Evolutionary conservation across 2,113 vertebrate species (phyloP).

Genomic region (Hepsetus odoe): DNA sequence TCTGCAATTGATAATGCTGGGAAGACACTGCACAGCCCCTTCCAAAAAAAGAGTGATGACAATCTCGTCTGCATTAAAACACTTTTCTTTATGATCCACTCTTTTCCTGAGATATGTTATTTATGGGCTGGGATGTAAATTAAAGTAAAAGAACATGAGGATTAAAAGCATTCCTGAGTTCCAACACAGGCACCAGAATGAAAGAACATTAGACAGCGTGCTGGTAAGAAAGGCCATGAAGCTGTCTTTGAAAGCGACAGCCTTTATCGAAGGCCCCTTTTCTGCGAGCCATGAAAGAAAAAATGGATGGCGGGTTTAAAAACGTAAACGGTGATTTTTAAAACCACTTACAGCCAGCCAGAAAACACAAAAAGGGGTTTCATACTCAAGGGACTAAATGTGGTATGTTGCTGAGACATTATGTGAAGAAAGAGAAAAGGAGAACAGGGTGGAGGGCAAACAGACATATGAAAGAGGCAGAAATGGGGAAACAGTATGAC

Average conservation of each 20-base stretch:
- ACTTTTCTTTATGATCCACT: slow-evolving; percentile 25
- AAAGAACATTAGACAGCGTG: slow-evolving; percentile 18
- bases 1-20: background rate
- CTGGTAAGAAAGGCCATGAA: slow-evolving; percentile 25
- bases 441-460: background rate
- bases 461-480: background rate
- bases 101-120: slow-evolving; percentile 1
- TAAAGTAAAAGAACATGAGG: slow-evolving; percentile 34
- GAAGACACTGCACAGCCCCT: slow-evolving; percentile 14
- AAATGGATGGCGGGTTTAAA: background rate
- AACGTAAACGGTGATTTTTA: slow-evolving; percentile 33
- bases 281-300: slow-evolving; percentile 3
- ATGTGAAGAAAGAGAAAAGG: slow-evolving; percentile 7
- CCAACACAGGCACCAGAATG: background rate
- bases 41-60: slow-evolving; percentile 29
- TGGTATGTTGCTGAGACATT: slow-evolving; percentile 39
- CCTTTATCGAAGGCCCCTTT: background rate
- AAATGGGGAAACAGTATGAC: background rate
- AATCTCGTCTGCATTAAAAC: slow-evolving; percentile 31
- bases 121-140: slow-evolving; percentile 18
- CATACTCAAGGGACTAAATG: slow-evolving; percentile 23
- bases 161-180: slow-evolving; percentile 13
- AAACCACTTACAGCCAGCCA: slow-evolving; percentile 27
- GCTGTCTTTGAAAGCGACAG: slow-evolving; percentile 20
- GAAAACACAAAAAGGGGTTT: slow-evolving; percentile 16